Evolutionary conservation across 2,113 vertebrate species (phyloP), one percentile per base, ranked within the genome.

Genomic region (Bubo bubo): DNA sequence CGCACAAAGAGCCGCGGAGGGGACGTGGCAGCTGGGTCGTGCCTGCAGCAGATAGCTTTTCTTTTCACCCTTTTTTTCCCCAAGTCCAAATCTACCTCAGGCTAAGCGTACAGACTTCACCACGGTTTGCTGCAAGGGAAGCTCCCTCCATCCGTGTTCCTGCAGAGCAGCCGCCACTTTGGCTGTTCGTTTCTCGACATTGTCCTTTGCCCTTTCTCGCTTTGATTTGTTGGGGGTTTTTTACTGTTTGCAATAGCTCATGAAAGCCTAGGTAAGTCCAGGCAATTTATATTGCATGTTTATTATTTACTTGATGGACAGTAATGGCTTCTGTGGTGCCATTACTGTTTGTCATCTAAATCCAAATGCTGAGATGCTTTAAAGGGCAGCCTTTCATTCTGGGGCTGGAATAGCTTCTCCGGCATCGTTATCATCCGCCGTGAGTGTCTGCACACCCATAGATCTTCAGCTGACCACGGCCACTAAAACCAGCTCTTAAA

Each of bases 251-350:
- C 86, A 58, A 15, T 50, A 52, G 49, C 74, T 94, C 80, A 12
- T 32, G 72, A 43, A 67, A 91, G 86, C 27, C 72, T 21, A 72
- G 80, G 79, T 81, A 63, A 92, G 83, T 49, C 80, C 52, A 21
- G 56, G 68, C 30, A 52, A 55, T 95, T 94, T 63, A 71, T 81
- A 68, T 27, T 1, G 0, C 7, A 2, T 86, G 92, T 74, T 82
- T 91, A 76, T 93, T 94, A 70, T 95, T 96, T 91, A 75, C 83
- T 28, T 87, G 95, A 95, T 52, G 82, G 95, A 95, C 96, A 95
- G 93, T 91, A 89, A 95, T 91, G 93, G 73, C 34, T 95, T 84
- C 93, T 75, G 88, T 10, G 39, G 86, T 88, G 90, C 93, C 72
- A 64, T 77, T 90, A 41, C 92, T 60, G 1, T 83, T 37, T 75